Evolutionary conservation across 2,888 invertebrate species (phyloP).

Genomic region (Erpobdella octoculata): DNA sequence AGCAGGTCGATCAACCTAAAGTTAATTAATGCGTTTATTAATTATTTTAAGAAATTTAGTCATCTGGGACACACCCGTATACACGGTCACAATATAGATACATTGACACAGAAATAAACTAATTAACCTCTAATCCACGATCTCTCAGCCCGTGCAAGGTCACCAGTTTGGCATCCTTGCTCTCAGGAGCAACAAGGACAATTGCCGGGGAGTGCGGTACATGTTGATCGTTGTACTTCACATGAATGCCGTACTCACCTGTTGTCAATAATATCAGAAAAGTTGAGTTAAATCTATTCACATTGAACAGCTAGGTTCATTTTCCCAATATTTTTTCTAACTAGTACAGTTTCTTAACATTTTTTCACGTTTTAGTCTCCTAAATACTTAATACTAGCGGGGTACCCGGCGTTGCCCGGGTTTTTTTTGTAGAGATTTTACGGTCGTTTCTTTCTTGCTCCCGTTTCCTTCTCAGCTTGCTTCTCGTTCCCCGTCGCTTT

Average conservation of each 20-base stretch:
- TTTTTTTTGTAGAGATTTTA: too few species aligned
- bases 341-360: too few species aligned
- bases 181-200: conserved; percentile 79
- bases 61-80: neutral
- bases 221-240: conserved; percentile 96
- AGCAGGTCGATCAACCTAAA: conserved; percentile 69
- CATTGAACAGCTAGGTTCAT: too few species aligned
- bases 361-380: too few species aligned
- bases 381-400: too few species aligned
- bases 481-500: too few species aligned
- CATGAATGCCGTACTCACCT: conserved; percentile 90
- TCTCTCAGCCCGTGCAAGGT: conserved; percentile 49
- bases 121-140: conserved; percentile 45
- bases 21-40: neutral
- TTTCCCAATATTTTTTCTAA: too few species aligned
- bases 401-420: too few species aligned
- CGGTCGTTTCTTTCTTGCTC: too few species aligned
- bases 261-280: conserved; percentile 36
- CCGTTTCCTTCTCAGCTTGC: too few species aligned
- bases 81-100: neutral
- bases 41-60: neutral
- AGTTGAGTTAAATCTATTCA: too few species aligned
- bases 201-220: conserved; percentile 96
- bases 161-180: conserved; percentile 83
- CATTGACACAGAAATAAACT: too few species aligned